A percentile compares a stretch with the other conserved stretches of the same genome.
Conservation (phyloP, 2,113 vertebrate genomes). For the Pitta sordida region DNA sequence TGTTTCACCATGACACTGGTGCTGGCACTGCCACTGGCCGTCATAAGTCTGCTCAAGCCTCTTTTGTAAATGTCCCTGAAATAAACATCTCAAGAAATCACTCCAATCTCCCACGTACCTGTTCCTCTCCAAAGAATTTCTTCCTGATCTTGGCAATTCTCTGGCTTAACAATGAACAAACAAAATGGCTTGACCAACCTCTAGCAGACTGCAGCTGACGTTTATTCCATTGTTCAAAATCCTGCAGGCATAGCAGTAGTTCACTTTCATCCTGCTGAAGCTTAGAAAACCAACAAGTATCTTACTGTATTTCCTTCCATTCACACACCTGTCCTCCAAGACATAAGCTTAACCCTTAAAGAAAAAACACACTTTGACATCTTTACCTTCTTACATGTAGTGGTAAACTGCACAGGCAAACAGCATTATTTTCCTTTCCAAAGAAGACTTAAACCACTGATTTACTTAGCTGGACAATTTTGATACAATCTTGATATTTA, state of each 20-base stretch:
- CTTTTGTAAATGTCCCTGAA: not conserved
- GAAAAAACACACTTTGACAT: not conserved
- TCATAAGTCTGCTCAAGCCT: not conserved
- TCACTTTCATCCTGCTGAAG: not conserved
- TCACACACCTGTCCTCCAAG: not conserved
- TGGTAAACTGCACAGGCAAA: fast-evolving
- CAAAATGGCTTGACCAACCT: not conserved
- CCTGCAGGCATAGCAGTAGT: not conserved
- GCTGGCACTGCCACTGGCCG: not conserved
- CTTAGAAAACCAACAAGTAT: not conserved
- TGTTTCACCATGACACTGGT: not conserved
- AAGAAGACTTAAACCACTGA: no score
- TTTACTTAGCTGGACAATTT: not conserved
- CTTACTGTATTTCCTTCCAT: not conserved
- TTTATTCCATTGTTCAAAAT: not conserved
- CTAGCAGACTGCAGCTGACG: not conserved
- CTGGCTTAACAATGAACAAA: not conserved
- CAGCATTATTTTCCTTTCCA: no score
- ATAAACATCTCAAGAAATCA: fast-evolving
- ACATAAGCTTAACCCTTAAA: not conserved
- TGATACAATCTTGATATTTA: not conserved
- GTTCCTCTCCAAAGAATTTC: not conserved
- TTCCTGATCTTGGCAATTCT: not conserved
- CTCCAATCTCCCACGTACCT: not conserved
- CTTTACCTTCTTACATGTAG: not conserved